Conservation (phyloP, 1,140 invertebrate species). For the Heterodera carotae region DNA sequence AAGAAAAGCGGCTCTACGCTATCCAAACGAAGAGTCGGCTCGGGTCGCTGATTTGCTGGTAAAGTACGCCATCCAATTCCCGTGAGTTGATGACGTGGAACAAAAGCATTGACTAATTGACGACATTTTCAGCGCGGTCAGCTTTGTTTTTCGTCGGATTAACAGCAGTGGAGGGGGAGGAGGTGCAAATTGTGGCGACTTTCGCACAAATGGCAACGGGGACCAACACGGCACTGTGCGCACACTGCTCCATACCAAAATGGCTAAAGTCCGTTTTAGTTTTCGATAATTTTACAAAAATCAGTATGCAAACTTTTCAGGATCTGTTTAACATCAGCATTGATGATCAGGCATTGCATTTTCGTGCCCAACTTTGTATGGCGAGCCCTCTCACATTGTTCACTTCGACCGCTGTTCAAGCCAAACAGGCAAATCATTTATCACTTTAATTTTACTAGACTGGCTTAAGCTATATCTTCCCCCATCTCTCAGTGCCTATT, state of each 20-base stretch:
- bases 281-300: neutral
- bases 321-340: conserved; percentile 52
- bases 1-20: conserved; percentile 35
- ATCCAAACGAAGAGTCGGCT: conserved; percentile 43
- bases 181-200: conserved; percentile 26
- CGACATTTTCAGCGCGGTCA: conserved; percentile 48
- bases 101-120: neutral
- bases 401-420: conserved; percentile 38
- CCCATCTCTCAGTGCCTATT: too few species aligned
- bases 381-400: conserved; percentile 19
- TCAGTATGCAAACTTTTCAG: conserved; percentile 42
- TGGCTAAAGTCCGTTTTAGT: conserved; percentile 20
- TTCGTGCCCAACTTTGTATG: conserved; percentile 27
- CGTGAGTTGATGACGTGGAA: neutral
- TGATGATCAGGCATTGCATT: conserved; percentile 36
- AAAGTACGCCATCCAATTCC: conserved; percentile 51
- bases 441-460: too few species aligned
- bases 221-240: conserved; percentile 37
- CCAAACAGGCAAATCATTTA: conserved; percentile 28
- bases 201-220: conserved; percentile 43
- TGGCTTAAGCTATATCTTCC: too few species aligned
- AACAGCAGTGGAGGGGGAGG: neutral
- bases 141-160: conserved; percentile 55
- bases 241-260: conserved; percentile 36
- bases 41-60: conserved; percentile 47